These are phyloP conservation scores for Brachionus angularis DNA, from an alignment of 1,140 invertebrate species.

Conservation along the genomic window DNA sequence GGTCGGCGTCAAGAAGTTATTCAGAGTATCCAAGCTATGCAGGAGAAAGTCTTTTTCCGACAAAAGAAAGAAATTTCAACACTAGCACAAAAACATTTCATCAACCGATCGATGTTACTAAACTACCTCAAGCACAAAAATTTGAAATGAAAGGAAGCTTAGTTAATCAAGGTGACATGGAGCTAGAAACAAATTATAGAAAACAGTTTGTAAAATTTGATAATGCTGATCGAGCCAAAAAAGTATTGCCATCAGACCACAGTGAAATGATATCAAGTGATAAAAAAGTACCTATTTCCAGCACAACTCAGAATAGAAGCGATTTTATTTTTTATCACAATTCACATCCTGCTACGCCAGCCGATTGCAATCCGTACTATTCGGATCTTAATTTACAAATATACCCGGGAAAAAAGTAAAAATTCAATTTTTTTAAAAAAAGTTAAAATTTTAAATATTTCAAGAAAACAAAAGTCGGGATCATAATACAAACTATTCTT, in stretches of 20 bases:
- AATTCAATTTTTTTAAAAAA: no score
- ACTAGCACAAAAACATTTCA: conserved; percentile 18
- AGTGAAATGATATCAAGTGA: neutral
- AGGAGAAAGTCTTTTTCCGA: conserved; percentile 5
- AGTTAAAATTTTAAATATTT: no score
- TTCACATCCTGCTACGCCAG: neutral
- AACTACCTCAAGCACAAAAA: neutral
- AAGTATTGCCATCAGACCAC: neutral
- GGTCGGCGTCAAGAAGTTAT: neutral
- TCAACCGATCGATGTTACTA: neutral
- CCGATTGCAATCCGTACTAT: neutral
- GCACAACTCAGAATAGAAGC: neutral
- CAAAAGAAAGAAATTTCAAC: neutral
- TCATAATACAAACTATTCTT: conserved; percentile 10
- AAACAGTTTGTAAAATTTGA: conserved; percentile 21
- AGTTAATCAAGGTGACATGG: neutral
- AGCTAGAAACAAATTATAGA: neutral
- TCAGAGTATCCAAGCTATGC: conserved; percentile 30
- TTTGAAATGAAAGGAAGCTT: neutral
- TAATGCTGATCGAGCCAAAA: neutral
- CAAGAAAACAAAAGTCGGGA: neutral
- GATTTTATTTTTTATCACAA: neutral
- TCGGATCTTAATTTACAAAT: conserved; percentile 8
- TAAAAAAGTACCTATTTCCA: neutral
- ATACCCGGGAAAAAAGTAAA: no score